These are phyloP conservation scores for Pemphredon lugubris DNA, from an alignment of 2,888 invertebrate genomes.

Conservation along the genomic window DNA sequence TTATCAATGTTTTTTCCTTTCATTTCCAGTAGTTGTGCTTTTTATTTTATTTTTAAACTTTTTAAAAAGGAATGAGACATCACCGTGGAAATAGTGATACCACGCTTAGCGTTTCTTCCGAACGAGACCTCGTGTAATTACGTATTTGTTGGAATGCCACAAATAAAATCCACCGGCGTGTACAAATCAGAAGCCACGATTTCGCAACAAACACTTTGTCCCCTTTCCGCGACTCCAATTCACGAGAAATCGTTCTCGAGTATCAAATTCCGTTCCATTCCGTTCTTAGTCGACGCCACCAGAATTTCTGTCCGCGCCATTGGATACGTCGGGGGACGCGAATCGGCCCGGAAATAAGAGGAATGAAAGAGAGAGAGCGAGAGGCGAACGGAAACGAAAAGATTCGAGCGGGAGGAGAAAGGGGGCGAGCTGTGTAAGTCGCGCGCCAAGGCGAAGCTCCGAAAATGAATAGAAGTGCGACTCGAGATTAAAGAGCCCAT, in stretches of 20 bases:
- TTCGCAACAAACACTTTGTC: conserved; percentile 15
- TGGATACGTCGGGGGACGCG: conserved; percentile 19
- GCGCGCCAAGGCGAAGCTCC: conserved; percentile 23
- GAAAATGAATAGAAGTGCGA: conserved; percentile 59
- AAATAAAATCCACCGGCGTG: background rate
- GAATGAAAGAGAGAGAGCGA: conserved; percentile 9
- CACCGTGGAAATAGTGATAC: background rate
- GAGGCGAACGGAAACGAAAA: conserved; percentile 9
- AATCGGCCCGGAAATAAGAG: background rate
- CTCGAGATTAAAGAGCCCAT: conserved; percentile 67
- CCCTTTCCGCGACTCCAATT: background rate
- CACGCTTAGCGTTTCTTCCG: background rate
- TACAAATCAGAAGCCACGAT: conserved; percentile 18
- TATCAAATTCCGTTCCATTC: conserved; percentile 50
- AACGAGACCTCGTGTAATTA: background rate
- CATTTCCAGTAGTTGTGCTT: too few species aligned
- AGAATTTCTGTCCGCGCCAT: conserved; percentile 53
- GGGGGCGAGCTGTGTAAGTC: background rate
- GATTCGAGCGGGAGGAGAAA: conserved; percentile 14
- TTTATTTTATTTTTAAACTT: too few species aligned
- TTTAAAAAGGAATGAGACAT: too few species aligned
- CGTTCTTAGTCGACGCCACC: conserved; percentile 18
- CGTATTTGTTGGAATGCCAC: background rate
- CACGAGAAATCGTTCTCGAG: background rate
- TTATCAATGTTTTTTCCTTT: too few species aligned